Evolutionary conservation across 2,888 invertebrate genomes (phyloP), one percentile per base, ranked within the genome.

Genomic region (Ennomos erosarius): DNA sequence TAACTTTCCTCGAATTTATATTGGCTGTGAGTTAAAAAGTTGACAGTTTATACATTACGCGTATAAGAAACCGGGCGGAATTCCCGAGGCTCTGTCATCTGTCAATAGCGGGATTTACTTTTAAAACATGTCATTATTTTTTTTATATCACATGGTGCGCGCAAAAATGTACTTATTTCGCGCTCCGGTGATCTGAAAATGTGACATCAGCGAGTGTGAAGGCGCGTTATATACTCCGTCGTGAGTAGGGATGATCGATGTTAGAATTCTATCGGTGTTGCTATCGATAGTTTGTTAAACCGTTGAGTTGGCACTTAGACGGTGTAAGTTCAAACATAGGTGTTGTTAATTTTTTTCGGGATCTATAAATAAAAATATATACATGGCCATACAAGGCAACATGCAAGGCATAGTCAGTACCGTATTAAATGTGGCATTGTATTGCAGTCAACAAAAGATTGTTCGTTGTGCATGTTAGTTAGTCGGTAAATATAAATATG

Each of bases 101-200:
- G 82, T 84, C 84, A 84, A 85, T 84, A 78, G 75, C 79, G 75
- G 80, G 84, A 85, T 84, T 87, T 87, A 85, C 87, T 86, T 87
- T 88, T 85, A 88, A 88, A 88, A 88, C 85, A 86, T 78, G 85
- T 88, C 88, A 89, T 90, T 88, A 90, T 90, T 87, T 87, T 88
- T 58, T 87, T 91, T 89, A 76, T 88, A 88, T 88, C 85, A 88
- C 84, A 81, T 82, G 82, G 84, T 82, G 81, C 80, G 88, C 86
- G 88, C 88, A 91, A 91, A 88, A 71, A 91, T 91, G 91, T 92
- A 90, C 91, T 91, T 92, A 92, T 92, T 91, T 90, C 87, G 81
- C 91, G 92, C 91, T 92, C 90, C 92, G 87, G 68, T 92, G 92
- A 77, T 79, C 89, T 88, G 92, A 89, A 87, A 91, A 92, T 89